phyloP scores from a whole-genome alignment of 2,888 invertebrate genomes.

The Trichogramma evanescens region DNA sequence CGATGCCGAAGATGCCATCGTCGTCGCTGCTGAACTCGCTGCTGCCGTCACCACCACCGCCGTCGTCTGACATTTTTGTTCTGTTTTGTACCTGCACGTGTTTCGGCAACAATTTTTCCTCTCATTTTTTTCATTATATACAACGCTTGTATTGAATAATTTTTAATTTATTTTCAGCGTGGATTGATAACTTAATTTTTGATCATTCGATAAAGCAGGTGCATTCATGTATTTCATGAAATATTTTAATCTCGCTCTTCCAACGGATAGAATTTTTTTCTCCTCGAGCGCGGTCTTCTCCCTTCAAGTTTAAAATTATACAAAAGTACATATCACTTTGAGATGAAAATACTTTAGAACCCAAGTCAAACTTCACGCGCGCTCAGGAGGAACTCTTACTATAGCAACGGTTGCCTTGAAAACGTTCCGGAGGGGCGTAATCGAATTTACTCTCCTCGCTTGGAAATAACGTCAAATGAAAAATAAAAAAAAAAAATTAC shows the following conservation, averaged over 20 bases:
- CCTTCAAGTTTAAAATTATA: no score
- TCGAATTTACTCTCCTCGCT: constrained; percentile 4
- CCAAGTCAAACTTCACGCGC: no score
- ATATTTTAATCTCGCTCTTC: neutral
- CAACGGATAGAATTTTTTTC: neutral
- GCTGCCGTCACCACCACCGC: constrained; percentile 26
- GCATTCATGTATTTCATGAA: neutral
- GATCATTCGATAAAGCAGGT: neutral
- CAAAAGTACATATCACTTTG: neutral
- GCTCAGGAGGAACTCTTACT: no score
- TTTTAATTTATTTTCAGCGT: neutral
- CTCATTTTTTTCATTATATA: neutral
- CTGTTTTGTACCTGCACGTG: no score
- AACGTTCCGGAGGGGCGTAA: constrained; percentile 3
- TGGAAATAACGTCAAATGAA: neutral
- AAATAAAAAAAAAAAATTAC: no score
- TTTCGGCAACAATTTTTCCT: neutral
- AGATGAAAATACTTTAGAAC: neutral
- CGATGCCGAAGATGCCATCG: neutral
- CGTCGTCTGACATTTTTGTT: constrained; percentile 34
- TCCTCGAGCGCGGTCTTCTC: neutral
- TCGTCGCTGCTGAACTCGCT: neutral
- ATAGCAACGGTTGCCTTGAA: constrained; percentile 22
- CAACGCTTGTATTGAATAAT: no score
- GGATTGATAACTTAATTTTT: constrained; percentile 3